Evolutionary conservation across 2,888 invertebrate genomes (phyloP).

Genomic region (Lysandra bellargus): DNA sequence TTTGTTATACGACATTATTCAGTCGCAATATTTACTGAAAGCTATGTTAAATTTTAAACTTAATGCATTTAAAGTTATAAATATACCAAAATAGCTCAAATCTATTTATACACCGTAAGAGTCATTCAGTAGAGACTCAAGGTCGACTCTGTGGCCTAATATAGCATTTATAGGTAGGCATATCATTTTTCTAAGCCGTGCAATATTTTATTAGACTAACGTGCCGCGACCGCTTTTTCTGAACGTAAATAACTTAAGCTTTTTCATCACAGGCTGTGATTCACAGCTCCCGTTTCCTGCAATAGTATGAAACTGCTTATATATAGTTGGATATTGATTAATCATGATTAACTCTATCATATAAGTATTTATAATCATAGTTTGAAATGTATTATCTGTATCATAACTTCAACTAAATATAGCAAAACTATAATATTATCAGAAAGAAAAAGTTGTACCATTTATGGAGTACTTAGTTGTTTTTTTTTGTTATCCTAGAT

Average conservation of each 20-base stretch:
- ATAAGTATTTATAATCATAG: no score
- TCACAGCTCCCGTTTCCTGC: no score
- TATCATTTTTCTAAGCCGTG: constrained; percentile 55
- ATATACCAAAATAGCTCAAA: constrained; percentile 47
- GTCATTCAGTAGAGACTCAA: constrained; percentile 56
- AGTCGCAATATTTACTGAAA: neutral
- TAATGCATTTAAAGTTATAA: neutral
- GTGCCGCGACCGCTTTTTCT: neutral
- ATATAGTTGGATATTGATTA: no score
- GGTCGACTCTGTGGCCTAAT: constrained; percentile 50
- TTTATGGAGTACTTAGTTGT: neutral
- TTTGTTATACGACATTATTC: neutral
- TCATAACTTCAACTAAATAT: no score
- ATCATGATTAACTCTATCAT: no score
- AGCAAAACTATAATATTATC: no score
- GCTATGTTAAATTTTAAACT: neutral
- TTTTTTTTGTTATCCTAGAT: no score
- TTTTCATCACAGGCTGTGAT: neutral
- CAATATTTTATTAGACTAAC: neutral
- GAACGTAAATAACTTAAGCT: constrained; percentile 11
- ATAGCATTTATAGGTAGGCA: constrained; percentile 44
- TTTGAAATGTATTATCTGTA: no score
- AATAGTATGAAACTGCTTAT: no score
- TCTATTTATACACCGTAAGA: constrained; percentile 62
- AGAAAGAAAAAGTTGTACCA: neutral